phyloP scores from a whole-genome alignment of 2,797 vertebrate species.

The Melanotaenia nigrans region DNA sequence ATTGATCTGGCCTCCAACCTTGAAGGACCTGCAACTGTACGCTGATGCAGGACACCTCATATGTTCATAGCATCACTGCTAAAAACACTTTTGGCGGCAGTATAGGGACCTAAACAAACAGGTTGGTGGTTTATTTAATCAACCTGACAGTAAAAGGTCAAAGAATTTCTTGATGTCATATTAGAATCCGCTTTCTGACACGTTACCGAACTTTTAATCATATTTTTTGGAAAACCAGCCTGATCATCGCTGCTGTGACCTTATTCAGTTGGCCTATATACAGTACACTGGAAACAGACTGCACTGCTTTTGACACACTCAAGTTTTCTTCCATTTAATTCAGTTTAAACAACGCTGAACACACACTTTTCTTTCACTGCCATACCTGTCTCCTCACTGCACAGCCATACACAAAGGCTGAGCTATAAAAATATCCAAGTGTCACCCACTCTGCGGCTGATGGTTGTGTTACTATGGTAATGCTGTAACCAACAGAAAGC shows the following conservation, averaged over 20 bases:
- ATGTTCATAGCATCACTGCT: background rate
- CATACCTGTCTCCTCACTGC: conserved; percentile 37
- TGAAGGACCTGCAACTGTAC: background rate
- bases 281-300: conserved; percentile 3
- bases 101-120: background rate
- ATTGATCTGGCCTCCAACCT: background rate
- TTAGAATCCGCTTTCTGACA: background rate
- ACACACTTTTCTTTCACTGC: conserved; percentile 16
- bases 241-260: conserved; percentile 25
- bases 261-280: conserved; percentile 43
- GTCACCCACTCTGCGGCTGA: conserved; percentile 66
- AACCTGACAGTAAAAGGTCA: background rate
- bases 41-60: background rate
- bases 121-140: background rate
- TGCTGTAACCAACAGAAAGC: conserved; percentile 62
- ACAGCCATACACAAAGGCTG: conserved; percentile 51
- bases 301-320: conserved; percentile 2
- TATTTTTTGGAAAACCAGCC: conserved; percentile 8
- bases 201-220: conserved; percentile 20
- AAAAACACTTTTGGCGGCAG: background rate
- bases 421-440: conserved; percentile 72
- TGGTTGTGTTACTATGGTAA: conserved; percentile 74
- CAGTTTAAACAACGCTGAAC: conserved; percentile 4
- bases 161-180: background rate
- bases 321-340: conserved; percentile 21